These are phyloP conservation scores for Reticulitermes lucifugus DNA, from an alignment of 2,888 invertebrate species.

Conservation along the genomic window DNA sequence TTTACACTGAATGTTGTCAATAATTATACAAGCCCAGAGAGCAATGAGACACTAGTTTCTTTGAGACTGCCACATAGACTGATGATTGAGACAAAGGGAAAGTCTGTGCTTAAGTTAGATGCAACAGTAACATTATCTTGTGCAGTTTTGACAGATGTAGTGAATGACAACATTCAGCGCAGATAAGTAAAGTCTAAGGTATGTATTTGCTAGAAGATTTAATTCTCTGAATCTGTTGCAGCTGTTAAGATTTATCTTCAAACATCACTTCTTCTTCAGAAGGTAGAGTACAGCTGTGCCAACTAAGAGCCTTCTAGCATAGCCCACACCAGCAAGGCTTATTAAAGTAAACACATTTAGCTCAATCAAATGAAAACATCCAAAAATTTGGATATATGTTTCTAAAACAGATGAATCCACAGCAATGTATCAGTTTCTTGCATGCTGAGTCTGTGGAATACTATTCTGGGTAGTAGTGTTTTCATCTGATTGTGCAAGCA, in stretches of 20 bases:
- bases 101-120: background rate
- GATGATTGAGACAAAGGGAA: constrained; percentile 31
- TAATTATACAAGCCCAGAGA: constrained; percentile 27
- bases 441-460: background rate
- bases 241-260: background rate
- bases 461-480: background rate
- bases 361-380: constrained; percentile 37
- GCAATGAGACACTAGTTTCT: constrained; percentile 1
- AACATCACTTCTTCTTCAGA: background rate
- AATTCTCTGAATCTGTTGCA: background rate
- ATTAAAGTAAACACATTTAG: constrained; percentile 24
- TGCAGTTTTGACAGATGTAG: constrained; percentile 32
- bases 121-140: constrained; percentile 38
- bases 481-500: constrained; percentile 41
- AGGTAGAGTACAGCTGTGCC: constrained; percentile 21
- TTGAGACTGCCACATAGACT: constrained; percentile 21
- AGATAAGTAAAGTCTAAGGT: background rate
- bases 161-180: constrained; percentile 51
- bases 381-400: constrained; percentile 4
- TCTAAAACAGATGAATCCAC: background rate
- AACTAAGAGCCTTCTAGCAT: constrained; percentile 21
- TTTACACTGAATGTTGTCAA: constrained; percentile 52
- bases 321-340: constrained; percentile 23
- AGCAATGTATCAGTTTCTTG: background rate
- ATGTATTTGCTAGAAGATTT: constrained; percentile 26